Conservation (phyloP, 2,797 vertebrate species). For the Peromyscus aztecus region DNA sequence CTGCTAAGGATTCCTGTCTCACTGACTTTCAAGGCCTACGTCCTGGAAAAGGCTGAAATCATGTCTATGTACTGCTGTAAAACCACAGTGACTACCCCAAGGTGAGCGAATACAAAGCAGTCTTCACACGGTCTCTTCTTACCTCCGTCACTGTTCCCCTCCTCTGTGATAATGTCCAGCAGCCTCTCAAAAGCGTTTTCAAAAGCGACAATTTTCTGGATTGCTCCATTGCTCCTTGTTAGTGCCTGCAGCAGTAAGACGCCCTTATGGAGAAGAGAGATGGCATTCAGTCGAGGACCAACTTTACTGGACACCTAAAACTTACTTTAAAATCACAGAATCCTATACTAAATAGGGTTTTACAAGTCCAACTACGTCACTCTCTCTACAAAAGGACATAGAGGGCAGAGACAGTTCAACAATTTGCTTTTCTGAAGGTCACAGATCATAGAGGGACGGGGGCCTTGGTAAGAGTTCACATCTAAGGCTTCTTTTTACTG, state of each 20-base stretch:
- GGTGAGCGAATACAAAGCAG: not conserved
- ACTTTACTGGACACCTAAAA: conserved; percentile 9
- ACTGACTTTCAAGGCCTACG: not conserved
- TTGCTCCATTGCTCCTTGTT: conserved; percentile 98
- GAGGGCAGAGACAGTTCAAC: not conserved
- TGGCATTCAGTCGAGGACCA: not conserved
- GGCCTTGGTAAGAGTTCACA: not conserved
- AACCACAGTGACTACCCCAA: not conserved
- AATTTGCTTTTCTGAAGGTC: not conserved
- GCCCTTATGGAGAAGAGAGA: conserved; percentile 88
- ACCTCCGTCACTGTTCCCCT: conserved; percentile 99
- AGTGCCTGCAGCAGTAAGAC: conserved; percentile 96
- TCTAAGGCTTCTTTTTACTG: not conserved
- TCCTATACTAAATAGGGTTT: conserved; percentile 34
- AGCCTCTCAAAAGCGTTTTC: conserved; percentile 99
- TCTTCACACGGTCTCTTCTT: not conserved
- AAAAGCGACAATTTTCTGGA: conserved; percentile 99
- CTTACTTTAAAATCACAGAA: conserved; percentile 17
- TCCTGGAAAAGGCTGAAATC: not conserved
- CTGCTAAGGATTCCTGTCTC: not conserved
- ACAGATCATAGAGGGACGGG: not conserved
- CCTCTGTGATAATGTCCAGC: conserved; percentile 97
- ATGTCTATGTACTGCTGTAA: not conserved
- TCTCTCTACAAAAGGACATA: not conserved
- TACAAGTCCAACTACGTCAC: conserved; percentile 11